Base-by-base conservation (phyloP, 2,797 vertebrate species). In the Luscinia megarhynchos region DNA sequence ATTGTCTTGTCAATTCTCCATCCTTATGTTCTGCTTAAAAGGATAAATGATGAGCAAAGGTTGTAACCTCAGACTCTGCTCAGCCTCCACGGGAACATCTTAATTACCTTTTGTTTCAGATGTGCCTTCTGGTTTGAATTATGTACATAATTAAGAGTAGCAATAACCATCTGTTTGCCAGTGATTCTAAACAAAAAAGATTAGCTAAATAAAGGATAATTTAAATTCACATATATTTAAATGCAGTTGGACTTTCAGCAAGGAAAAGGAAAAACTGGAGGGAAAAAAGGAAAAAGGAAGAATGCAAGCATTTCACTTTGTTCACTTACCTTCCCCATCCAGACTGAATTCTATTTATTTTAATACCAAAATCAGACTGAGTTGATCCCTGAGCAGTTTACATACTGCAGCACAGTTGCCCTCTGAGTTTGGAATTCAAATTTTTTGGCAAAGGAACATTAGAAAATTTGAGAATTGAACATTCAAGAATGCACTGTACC, bases 151-250 rank as follows among this genome's bases (percentile, higher is more conserved):
- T 94, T 92, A 89, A 89, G 68, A 80, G 41, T 54, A 75, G 84
- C 84, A 94, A 87, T 77, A 96, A 94, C 76, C 87, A 93, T 63
- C 84, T 92, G 82, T 67, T 76, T 91, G 62, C 15, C 51, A 87
- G 41, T 30, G 59, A 91, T 59, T 85, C 58, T 27, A 78, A 80
- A 83, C 75, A 73, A 73, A 48, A 79, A 54, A 43, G 34, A 91
- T 81, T 11, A 40, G 32, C 36, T 67, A 83, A 84, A 87, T 69
- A 81, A 64, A 94, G 45, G 54, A 59, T 40, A 5, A 0, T 34
- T 95, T 62, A 69, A 73, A 87, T 76, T 86, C 80, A 76, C 41
- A 51, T 55, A 8, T 18, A 66, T 68, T 77, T 75, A 74, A 69
- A 51, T 36, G 38, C 4, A 91, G 38, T 14, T n/a, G 40, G 34